Evolutionary conservation across 2,797 vertebrate genomes (phyloP).

Genomic region (Nothura maculosa): DNA sequence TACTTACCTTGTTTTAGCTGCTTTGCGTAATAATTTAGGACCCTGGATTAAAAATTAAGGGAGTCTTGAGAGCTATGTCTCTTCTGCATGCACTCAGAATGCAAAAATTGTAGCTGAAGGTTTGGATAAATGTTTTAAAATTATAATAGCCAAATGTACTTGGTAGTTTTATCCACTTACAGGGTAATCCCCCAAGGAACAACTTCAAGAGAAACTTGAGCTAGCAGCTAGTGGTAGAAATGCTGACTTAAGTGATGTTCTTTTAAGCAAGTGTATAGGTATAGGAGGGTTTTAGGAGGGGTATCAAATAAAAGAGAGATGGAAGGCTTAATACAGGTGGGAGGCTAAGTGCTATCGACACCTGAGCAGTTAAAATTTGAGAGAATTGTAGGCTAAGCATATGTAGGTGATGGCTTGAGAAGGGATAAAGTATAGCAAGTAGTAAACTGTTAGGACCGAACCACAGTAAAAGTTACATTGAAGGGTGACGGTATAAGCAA

Average conservation of each 20-base stretch:
- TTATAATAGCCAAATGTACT: slow-evolving; percentile 54
- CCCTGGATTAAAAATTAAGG: slow-evolving; percentile 41
- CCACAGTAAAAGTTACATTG: neutral
- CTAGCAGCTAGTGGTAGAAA: neutral
- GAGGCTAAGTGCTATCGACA: slow-evolving; percentile 6
- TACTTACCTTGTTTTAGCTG: neutral
- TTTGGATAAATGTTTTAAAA: slow-evolving; percentile 57
- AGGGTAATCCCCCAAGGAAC: neutral
- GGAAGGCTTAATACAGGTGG: neutral
- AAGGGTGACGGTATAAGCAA: neutral
- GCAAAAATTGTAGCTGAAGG: slow-evolving; percentile 55
- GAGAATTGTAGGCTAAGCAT: neutral
- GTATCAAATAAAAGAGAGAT: slow-evolving; percentile 22
- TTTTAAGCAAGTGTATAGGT: slow-evolving; percentile 6
- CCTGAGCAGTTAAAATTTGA: slow-evolving; percentile 28
- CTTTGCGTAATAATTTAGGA: slow-evolving; percentile 19
- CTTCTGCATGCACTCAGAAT: slow-evolving; percentile 45
- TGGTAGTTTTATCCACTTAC: slow-evolving; percentile 35
- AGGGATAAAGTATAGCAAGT: slow-evolving; percentile 8
- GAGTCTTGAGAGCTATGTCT: slow-evolving; percentile 42
- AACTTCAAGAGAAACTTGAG: slow-evolving; percentile 26
- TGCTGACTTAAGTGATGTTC: slow-evolving; percentile 11
- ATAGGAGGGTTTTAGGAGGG: neutral
- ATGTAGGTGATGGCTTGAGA: neutral
- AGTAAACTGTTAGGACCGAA: neutral